A percentile compares a stretch with the other conserved stretches of the same genome.
phyloP scores from a whole-genome alignment of 2,888 invertebrate genomes.

The Metalampra italica region DNA sequence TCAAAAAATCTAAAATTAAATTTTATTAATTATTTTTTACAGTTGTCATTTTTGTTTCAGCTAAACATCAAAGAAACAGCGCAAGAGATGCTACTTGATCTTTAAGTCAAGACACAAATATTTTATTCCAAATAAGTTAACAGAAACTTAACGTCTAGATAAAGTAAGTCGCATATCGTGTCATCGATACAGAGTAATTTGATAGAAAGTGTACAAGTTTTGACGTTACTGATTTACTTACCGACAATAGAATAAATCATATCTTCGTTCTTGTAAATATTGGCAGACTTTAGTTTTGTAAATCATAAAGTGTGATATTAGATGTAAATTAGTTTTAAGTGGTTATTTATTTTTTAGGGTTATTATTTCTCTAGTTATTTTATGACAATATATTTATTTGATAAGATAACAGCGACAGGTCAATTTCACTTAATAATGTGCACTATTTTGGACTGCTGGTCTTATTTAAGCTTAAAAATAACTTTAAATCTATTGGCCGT shows the following conservation, averaged over 20 bases:
- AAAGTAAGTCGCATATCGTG: no score
- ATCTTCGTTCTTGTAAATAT: not conserved
- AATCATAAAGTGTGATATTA: conserved; percentile 68
- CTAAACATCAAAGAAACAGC: conserved; percentile 71
- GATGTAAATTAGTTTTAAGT: conserved; percentile 47
- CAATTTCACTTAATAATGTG: no score
- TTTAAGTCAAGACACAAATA: not conserved
- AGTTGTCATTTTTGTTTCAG: conserved; percentile 50
- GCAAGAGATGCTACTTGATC: conserved; percentile 62
- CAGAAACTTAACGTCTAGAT: not conserved
- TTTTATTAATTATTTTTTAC: no score
- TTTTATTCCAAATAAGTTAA: not conserved
- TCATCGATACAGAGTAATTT: no score
- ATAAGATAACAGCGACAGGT: not conserved
- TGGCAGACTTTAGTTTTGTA: not conserved
- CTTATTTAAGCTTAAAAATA: no score
- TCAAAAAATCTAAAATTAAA: no score
- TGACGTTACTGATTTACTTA: no score
- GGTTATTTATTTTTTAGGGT: conserved; percentile 54
- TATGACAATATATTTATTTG: not conserved
- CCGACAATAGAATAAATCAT: not conserved
- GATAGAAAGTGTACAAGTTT: not conserved
- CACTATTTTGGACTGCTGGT: no score
- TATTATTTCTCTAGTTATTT: conserved; percentile 6
- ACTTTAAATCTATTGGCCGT: no score